Evolutionary conservation across 1,140 invertebrate genomes (phyloP).

Genomic region (Nasonia longicornis): DNA sequence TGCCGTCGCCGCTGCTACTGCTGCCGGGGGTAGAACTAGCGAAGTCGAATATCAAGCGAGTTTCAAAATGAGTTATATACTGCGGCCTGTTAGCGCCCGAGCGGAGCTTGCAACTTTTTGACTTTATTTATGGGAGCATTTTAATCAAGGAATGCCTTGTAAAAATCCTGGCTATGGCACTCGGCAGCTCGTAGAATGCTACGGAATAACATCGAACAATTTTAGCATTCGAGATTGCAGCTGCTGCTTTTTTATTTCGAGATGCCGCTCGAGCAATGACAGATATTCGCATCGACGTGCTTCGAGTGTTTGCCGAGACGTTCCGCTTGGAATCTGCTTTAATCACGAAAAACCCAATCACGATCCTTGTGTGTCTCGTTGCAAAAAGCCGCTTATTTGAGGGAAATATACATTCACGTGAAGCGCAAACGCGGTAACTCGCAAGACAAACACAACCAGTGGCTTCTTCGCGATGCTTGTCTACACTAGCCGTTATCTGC

Average conservation of each 20-base stretch:
- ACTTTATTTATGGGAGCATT: not conserved
- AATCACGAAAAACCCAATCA: too few relatives aligned
- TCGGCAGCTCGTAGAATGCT: too few relatives aligned
- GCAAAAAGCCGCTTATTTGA: too few relatives aligned
- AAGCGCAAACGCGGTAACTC: too few relatives aligned
- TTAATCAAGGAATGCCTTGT: not conserved
- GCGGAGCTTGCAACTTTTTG: not conserved
- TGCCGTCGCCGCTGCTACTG: not conserved
- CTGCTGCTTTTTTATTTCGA: not conserved
- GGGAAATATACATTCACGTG: too few relatives aligned
- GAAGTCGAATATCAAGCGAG: not conserved
- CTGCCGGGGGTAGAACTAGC: not conserved
- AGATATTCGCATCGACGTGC: too few relatives aligned
- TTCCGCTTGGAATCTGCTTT: too few relatives aligned
- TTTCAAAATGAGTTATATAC: constrained; percentile 9
- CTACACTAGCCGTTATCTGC: not conserved
- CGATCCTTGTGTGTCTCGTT: too few relatives aligned
- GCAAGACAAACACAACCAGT: too few relatives aligned
- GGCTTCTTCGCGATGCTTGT: too few relatives aligned
- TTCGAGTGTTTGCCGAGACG: too few relatives aligned
- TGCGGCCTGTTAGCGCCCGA: not conserved
- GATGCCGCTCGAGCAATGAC: too few relatives aligned
- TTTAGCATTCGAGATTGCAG: not conserved
- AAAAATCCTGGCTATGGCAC: not conserved
- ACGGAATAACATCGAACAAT: not conserved